A percentile compares a stretch with the other conserved stretches of the same genome.
Conservation (phyloP, 2,888 invertebrate species). For the Marasmarcha lunaedactyla region DNA sequence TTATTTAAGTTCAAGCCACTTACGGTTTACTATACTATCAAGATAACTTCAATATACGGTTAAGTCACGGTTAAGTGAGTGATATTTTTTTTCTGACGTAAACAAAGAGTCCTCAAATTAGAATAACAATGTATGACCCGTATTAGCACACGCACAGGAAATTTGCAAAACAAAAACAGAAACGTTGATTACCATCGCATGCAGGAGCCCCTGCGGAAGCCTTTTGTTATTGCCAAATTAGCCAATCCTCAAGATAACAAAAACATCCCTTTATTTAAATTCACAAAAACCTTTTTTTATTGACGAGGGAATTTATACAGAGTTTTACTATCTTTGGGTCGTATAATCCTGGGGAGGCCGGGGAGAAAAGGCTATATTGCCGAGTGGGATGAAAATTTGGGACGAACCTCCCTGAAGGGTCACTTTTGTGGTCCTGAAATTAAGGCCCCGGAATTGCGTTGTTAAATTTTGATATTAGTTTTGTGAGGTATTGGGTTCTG, state of each 20-base stretch:
- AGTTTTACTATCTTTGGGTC: constrained; percentile 62
- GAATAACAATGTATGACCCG: constrained; percentile 23
- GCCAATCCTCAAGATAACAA: constrained; percentile 71
- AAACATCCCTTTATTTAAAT: constrained; percentile 59
- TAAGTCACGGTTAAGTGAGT: too few species aligned
- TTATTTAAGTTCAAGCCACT: too few species aligned
- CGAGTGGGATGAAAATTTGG: background rate
- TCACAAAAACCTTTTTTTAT: constrained; percentile 62
- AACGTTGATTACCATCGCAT: constrained; percentile 56
- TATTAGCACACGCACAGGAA: background rate
- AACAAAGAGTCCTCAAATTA: background rate
- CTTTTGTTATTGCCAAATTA: constrained; percentile 71
- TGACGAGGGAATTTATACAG: constrained; percentile 58
- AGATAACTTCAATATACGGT: too few species aligned
- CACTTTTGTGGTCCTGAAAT: background rate
- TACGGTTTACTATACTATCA: too few species aligned
- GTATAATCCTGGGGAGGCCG: constrained; percentile 39
- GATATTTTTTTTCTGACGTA: too few species aligned
- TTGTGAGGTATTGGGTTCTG: constrained; percentile 7
- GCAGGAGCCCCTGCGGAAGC: constrained; percentile 40
- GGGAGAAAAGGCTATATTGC: constrained; percentile 15
- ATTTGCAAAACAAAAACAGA: constrained; percentile 21
- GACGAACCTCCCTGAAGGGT: constrained; percentile 21
- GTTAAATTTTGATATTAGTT: constrained; percentile 1
- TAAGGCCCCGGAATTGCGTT: background rate